phyloP scores from a whole-genome alignment of 2,113 vertebrate species.

The Accipiter virgatus region DNA sequence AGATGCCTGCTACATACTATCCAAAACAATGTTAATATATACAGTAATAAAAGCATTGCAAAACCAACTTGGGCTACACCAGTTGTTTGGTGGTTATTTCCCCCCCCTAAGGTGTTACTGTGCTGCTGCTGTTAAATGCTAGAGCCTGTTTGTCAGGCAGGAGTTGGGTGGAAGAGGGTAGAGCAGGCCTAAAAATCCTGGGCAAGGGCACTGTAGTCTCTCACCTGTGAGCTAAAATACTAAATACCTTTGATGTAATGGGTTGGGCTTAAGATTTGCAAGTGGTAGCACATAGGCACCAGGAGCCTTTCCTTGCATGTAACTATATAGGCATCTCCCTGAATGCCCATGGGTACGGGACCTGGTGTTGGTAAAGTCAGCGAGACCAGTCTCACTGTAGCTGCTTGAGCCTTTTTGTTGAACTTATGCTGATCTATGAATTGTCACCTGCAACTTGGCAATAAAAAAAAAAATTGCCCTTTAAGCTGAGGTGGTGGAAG shows the following conservation, averaged over 20 bases:
- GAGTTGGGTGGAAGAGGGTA: rapidly evolving
- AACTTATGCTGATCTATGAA: rapidly evolving
- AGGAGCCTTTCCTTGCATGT: rapidly evolving
- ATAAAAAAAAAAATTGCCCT: rapidly evolving
- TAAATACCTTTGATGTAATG: rapidly evolving
- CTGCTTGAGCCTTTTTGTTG: background rate
- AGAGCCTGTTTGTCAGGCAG: background rate
- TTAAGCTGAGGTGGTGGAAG: background rate
- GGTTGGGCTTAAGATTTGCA: background rate
- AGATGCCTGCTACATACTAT: slow-evolving; percentile 66
- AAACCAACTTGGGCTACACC: slow-evolving; percentile 50
- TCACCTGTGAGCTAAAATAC: background rate
- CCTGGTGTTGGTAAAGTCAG: background rate
- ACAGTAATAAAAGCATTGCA: slow-evolving; percentile 71
- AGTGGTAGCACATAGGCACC: background rate
- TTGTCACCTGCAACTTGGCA: no score
- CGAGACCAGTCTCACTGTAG: rapidly evolving
- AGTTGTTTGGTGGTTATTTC: slow-evolving; percentile 8
- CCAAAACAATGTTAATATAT: slow-evolving; percentile 68
- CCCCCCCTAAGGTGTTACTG: rapidly evolving
- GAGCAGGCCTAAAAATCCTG: background rate
- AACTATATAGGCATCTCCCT: rapidly evolving
- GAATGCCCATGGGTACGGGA: rapidly evolving
- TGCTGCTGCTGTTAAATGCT: background rate
- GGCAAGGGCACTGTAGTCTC: rapidly evolving